Evolutionary conservation across 2,113 vertebrate species (phyloP), one percentile per base, ranked within the genome.

Genomic region (Petrocephalus zakoni): DNA sequence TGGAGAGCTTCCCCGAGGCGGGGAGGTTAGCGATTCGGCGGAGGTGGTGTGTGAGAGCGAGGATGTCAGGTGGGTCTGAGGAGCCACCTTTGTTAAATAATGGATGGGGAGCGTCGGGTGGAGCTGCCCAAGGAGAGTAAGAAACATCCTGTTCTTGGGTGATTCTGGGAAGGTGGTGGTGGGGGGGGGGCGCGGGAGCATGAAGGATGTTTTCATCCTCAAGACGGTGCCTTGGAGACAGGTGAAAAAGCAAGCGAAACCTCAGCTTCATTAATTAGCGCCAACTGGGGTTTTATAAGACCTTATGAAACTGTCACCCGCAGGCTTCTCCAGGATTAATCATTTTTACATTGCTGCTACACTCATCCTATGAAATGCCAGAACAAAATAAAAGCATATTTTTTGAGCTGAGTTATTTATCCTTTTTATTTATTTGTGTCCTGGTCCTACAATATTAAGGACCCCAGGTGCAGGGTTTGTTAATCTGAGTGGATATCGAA

Each of bases 51-150:
- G 19, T 9, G 5, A n/a, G 21, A 47, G 15, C 0, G 87, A 52
- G 19, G 64, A 83, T 49, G 89, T 83, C 89, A 29, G 88, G 51
- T 53, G 87, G 17, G 53, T 87, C 75, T 87, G 88, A 78, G 89
- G 90, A 90, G 95, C 90, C 93, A 99, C 98, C 97, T 99, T 99
- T 90, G 96, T 93, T 85, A 95, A 90, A 93, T 95, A 97, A 95
- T 99, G 98, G 94, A 98, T 95, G 88, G 95, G 89, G 86, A 97
- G 72, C 72, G 97, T 97, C 93, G 94, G 75, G 11, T 94, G 93
- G 93, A 98, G 97, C 49, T 98, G 94, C 83, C 97, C 98, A 87
- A 93, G 94, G 90, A 99, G 91, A 55, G 97, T 7, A 75, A 61
- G 64, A 87, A 68, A n/a, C 92, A 78, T 64, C 98, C 98, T 0